Base-by-base conservation (phyloP, 2,888 invertebrate genomes). In the Epinotia ramella region DNA sequence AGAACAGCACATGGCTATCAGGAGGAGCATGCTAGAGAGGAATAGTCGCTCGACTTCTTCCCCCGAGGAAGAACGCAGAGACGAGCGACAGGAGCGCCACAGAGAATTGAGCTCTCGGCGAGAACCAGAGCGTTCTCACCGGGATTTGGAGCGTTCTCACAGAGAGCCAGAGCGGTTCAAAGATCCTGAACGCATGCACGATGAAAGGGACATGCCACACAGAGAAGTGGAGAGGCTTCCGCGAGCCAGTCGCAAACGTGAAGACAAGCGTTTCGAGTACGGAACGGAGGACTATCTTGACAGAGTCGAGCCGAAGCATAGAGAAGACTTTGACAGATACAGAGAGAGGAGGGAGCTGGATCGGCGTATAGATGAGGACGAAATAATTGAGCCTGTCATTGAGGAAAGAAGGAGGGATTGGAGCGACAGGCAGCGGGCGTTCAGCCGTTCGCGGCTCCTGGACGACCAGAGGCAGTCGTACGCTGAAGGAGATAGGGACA, bases 31-130 rank as follows among this genome's bases (percentile, higher is more conserved):
- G 88, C 86, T 95, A 79, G 93, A 94, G 81, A 90, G 92, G 83
- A 93, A 95, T 81, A 91, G 94, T 88, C 94, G 94, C 88, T 94
- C 95, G 79, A 94, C 94, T 89, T 93, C 94, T 91, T 93, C 94
- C 87, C 94, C 94, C 73, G 94, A 94, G 87, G 93, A 94, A 89
- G 93, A 94, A 90, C 88, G 88, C 83, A 87, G 93, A 80, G 93
- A 94, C 82, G 94, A 94, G 93, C 92, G 94, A 82, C 92, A 82
- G 77, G 94, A 93, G 80, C 88, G 93, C 78, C 92, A 89, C 83
- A 88, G 91, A 84, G 92, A 92, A 80, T 78, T 86, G 77, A 90
- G 88, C 87, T 90, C 93, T 85, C 89, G 94, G 77, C 86, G 92
- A 86, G 93, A 93, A 86, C 91, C 89, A 72, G 93, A 93, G 76